phyloP scores from a whole-genome alignment of 2,888 invertebrate genomes.

The Drosophila picticornis region DNA sequence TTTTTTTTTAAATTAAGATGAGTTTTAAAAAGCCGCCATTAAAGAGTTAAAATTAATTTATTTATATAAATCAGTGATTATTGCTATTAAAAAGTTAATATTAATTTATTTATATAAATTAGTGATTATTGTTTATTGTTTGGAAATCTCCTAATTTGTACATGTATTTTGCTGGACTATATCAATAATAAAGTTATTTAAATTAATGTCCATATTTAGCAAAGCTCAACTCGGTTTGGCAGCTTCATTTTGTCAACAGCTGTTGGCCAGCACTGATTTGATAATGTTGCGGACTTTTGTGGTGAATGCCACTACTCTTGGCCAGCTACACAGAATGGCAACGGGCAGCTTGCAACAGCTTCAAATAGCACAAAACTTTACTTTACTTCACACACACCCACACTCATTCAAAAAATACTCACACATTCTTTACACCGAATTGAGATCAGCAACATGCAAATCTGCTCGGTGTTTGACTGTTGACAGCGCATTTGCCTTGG shows the following conservation, averaged over 20 bases:
- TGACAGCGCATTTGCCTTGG: conserved; percentile 71
- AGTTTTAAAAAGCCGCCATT: too few relatives aligned
- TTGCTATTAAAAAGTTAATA: not conserved
- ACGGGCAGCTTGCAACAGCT: conserved; percentile 14
- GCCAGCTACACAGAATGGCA: conserved; percentile 36
- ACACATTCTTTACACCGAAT: conserved; percentile 22
- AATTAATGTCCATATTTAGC: not conserved
- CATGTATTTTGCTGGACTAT: not conserved
- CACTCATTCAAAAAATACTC: not conserved
- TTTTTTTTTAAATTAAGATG: too few relatives aligned
- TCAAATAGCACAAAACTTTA: conserved; percentile 26
- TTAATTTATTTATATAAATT: not conserved
- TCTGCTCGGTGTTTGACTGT: conserved; percentile 67
- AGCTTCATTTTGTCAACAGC: not conserved
- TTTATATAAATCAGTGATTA: not conserved
- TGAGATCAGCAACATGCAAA: conserved; percentile 75
- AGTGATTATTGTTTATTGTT: not conserved
- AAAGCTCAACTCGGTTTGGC: too few relatives aligned
- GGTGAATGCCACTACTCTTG: conserved; percentile 18
- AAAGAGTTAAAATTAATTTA: not conserved
- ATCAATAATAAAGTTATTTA: not conserved
- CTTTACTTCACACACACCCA: conserved; percentile 27
- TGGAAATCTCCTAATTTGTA: not conserved
- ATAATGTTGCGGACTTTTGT: conserved; percentile 18
- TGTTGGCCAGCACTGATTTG: conserved; percentile 36